These are phyloP conservation scores for Ephestia elutella DNA, from an alignment of 1,140 invertebrate species.

Conservation along the genomic window DNA sequence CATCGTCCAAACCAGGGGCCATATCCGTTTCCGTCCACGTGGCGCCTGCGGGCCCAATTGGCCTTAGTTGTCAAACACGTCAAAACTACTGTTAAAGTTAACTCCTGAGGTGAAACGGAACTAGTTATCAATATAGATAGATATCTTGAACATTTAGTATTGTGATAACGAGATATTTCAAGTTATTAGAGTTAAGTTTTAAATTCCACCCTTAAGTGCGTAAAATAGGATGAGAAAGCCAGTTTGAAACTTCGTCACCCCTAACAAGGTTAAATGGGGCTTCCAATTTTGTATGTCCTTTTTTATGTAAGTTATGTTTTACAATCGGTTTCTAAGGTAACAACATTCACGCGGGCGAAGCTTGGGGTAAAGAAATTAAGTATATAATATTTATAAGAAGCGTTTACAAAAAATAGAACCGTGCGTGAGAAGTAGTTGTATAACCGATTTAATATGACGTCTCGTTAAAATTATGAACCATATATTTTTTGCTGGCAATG, in stretches of 20 bases:
- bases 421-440: background rate
- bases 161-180: background rate
- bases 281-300: no score
- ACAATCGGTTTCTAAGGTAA: no score
- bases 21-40: constrained; percentile 36
- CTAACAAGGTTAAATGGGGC: no score
- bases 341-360: no score
- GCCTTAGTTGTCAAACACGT: constrained; percentile 25
- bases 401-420: no score
- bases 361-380: no score
- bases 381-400: no score
- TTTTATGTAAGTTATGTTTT: no score
- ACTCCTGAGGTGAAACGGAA: background rate
- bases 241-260: no score
- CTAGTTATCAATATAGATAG: background rate
- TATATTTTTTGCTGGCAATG: background rate
- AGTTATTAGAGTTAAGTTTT: no score
- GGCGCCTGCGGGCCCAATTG: background rate
- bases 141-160: background rate
- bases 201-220: no score
- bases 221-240: no score
- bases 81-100: background rate
- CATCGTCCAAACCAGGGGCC: constrained; percentile 28
- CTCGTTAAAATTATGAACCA: background rate
- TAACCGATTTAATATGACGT: background rate